Evolutionary conservation across 1,140 invertebrate genomes (phyloP).

Genomic region (Pectinophora gossypiella): DNA sequence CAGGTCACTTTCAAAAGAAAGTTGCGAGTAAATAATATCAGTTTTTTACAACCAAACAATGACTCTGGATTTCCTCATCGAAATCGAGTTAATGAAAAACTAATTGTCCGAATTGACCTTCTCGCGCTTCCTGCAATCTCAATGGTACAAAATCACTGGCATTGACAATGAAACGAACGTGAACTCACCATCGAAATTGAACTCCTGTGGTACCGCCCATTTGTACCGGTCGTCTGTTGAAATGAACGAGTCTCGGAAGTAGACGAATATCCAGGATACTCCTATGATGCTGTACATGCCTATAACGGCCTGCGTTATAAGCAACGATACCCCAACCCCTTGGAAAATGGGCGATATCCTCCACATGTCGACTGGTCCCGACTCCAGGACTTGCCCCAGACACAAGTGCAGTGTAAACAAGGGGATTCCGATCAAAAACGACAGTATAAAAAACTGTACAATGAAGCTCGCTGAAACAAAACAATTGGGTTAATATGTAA

Average conservation of each 20-base stretch:
- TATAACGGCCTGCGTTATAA: slow-evolving; percentile 86
- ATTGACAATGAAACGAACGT: not conserved
- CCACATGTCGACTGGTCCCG: slow-evolving; percentile 94
- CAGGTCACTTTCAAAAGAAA: not conserved
- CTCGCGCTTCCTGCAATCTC: not conserved
- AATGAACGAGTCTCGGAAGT: slow-evolving; percentile 91
- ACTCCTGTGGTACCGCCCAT: slow-evolving; percentile 85
- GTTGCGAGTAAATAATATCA: no score
- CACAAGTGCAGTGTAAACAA: slow-evolving; percentile 90
- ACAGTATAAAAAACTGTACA: slow-evolving; percentile 90
- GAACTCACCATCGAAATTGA: slow-evolving; percentile 79
- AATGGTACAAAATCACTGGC: not conserved
- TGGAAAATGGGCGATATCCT: slow-evolving; percentile 93
- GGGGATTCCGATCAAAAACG: slow-evolving; percentile 89
- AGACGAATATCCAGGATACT: slow-evolving; percentile 93
- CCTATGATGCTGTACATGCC: slow-evolving; percentile 92
- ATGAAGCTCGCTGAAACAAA: slow-evolving; percentile 87
- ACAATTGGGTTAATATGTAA: no score
- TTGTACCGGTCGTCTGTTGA: slow-evolving; percentile 86
- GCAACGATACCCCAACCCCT: slow-evolving; percentile 89
- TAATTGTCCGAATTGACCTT: not conserved
- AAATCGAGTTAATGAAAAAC: not conserved
- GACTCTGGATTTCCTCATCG: no score
- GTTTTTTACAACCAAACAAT: no score
- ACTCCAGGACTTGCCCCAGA: slow-evolving; percentile 88